phyloP scores from a whole-genome alignment of 1,140 invertebrate species.

The Adelges cooleyi region DNA sequence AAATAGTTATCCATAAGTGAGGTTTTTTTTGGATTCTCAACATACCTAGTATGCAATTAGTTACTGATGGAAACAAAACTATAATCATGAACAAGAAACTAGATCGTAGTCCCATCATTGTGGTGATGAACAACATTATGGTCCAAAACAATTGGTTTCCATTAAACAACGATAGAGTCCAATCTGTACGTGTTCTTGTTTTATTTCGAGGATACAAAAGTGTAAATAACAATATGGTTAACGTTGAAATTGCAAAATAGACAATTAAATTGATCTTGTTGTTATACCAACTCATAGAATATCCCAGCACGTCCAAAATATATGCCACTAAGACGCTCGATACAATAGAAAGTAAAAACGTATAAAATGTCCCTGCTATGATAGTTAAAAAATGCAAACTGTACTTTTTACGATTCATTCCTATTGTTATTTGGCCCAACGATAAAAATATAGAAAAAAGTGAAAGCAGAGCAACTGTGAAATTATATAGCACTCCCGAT shows the following conservation, averaged over 20 bases:
- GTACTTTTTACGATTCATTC: constrained; percentile 5
- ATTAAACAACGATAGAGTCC: neutral
- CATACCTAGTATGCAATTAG: neutral
- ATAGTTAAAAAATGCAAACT: neutral
- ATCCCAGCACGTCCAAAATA: neutral
- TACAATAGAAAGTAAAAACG: neutral
- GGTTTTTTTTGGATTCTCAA: neutral
- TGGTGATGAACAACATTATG: neutral
- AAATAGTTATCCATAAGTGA: neutral
- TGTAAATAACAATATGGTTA: too few relatives aligned
- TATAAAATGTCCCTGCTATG: neutral
- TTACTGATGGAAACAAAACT: neutral
- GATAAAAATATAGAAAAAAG: constrained; percentile 5
- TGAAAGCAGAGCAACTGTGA: neutral
- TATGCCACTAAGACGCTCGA: too few relatives aligned
- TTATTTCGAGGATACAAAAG: neutral
- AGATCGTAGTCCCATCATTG: neutral
- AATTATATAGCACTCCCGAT: neutral
- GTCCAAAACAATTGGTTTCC: neutral
- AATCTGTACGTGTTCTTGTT: neutral
- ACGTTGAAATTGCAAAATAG: neutral
- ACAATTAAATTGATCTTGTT: neutral
- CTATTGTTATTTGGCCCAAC: neutral
- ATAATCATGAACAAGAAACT: neutral
- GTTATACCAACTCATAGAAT: constrained; percentile 8